Evolutionary conservation across 2,797 vertebrate genomes (phyloP).

Genomic region (Hydrophis major): DNA sequence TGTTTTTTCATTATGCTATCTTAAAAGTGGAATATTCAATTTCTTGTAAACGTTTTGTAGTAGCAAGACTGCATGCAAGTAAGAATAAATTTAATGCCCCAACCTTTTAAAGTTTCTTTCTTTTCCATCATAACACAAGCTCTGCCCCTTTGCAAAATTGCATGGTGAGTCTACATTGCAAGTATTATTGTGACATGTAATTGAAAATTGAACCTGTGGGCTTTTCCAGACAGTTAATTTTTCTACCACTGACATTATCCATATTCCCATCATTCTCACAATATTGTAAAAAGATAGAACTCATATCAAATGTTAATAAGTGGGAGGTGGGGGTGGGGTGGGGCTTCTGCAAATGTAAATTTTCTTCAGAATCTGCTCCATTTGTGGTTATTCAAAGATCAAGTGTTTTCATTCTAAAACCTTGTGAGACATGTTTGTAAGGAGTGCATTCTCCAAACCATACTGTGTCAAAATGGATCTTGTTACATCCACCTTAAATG

Average conservation of each 20-base stretch:
- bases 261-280: neutral
- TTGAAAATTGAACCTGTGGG: neutral
- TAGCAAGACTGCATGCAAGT: neutral
- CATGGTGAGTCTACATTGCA: neutral
- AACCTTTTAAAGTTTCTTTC: neutral
- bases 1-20: neutral
- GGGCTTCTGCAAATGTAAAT: neutral
- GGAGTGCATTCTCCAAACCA: neutral
- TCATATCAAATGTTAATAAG: neutral
- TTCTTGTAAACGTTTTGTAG: neutral
- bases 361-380: neutral
- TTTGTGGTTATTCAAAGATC: neutral
- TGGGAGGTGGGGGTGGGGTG: too few species aligned
- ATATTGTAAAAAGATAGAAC: neutral
- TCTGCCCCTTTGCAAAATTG: neutral
- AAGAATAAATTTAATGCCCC: neutral
- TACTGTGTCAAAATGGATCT: neutral
- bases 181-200: neutral
- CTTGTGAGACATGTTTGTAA: neutral
- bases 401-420: neutral
- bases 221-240: neutral
- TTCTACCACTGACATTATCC: neutral
- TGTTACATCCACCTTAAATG: neutral
- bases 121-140: neutral
- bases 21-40: neutral